Conservation (phyloP, 2,888 invertebrate genomes). For the Andricus curvator region DNA sequence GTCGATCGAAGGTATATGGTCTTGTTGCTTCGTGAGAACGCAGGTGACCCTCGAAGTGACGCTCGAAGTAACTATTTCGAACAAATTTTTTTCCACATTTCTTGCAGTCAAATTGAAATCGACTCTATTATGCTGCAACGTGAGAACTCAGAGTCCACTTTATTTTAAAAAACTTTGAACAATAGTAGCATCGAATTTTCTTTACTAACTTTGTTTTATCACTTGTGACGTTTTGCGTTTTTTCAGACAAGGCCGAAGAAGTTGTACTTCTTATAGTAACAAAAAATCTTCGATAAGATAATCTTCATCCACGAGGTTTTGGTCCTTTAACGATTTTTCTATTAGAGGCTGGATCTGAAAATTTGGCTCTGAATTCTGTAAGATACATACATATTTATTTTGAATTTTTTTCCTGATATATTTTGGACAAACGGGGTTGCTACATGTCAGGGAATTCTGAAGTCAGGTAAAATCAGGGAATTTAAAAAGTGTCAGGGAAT, state of each 20-base stretch:
- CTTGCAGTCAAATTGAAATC: slow-evolving; percentile 75
- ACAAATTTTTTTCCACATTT: slow-evolving; percentile 77
- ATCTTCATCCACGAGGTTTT: slow-evolving; percentile 43
- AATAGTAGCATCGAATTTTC: slow-evolving; percentile 72
- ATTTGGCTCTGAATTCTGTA: slow-evolving; percentile 57
- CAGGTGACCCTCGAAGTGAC: slow-evolving; percentile 76
- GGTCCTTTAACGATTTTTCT: slow-evolving; percentile 48
- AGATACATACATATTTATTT: slow-evolving; percentile 15
- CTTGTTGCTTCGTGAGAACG: slow-evolving; percentile 75
- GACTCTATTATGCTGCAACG: slow-evolving; percentile 76
- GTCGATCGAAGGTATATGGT: slow-evolving; percentile 75
- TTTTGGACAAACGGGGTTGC: background rate
- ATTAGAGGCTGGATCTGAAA: slow-evolving; percentile 58
- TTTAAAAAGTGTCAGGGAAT: no score
- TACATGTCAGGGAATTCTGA: no score
- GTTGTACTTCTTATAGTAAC: background rate
- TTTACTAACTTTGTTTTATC: background rate
- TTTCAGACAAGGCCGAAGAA: slow-evolving; percentile 29
- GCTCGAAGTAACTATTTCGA: slow-evolving; percentile 76
- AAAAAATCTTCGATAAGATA: slow-evolving; percentile 70
- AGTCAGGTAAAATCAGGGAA: no score
- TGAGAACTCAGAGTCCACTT: slow-evolving; percentile 77
- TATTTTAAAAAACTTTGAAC: slow-evolving; percentile 75
- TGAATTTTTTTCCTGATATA: background rate
- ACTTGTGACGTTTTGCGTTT: slow-evolving; percentile 6